Percentiles rank a stretch among this genome's conserved stretches.
phyloP scores from a whole-genome alignment of 2,888 invertebrate genomes.

The Liodrosophila aerea region DNA sequence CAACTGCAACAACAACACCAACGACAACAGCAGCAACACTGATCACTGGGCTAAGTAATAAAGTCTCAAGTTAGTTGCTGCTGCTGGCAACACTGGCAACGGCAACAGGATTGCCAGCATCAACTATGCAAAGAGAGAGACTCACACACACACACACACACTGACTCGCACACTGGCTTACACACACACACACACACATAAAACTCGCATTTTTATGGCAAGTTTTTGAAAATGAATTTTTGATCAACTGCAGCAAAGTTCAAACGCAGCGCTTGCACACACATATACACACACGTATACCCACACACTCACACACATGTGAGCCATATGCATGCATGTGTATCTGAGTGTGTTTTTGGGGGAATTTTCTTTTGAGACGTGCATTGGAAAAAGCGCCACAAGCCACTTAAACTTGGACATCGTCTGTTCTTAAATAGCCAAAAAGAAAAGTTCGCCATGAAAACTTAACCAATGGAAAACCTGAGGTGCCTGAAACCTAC shows the following conservation, averaged over 20 bases:
- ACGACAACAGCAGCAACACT: constrained; percentile 34
- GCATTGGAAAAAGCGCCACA: constrained; percentile 48
- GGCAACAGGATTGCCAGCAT: constrained; percentile 41
- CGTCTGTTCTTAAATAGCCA: constrained; percentile 43
- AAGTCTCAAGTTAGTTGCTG: constrained; percentile 72
- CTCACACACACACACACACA: constrained; percentile 4
- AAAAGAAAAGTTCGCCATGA: constrained; percentile 55
- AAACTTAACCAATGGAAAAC: constrained; percentile 23
- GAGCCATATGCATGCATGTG: constrained; percentile 2
- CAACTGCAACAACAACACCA: constrained; percentile 26
- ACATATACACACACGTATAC: constrained; percentile 6
- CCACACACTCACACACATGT: constrained; percentile 16
- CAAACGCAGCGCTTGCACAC: constrained; percentile 44
- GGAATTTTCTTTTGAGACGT: constrained; percentile 39
- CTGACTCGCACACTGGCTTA: constrained; percentile 1
- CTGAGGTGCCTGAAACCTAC: not conserved
- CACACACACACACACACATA: constrained; percentile 48
- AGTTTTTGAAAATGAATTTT: constrained; percentile 77
- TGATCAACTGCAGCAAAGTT: constrained; percentile 78
- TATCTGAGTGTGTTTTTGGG: constrained; percentile 1
- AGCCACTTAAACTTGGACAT: constrained; percentile 57
- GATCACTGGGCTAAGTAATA: constrained; percentile 69
- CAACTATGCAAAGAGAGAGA: constrained; percentile 51
- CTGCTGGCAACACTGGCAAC: constrained; percentile 49
- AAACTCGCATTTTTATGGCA: constrained; percentile 72